Evolutionary conservation across 2,888 invertebrate species (phyloP).

Genomic region (Rhorus exstirpatorius): DNA sequence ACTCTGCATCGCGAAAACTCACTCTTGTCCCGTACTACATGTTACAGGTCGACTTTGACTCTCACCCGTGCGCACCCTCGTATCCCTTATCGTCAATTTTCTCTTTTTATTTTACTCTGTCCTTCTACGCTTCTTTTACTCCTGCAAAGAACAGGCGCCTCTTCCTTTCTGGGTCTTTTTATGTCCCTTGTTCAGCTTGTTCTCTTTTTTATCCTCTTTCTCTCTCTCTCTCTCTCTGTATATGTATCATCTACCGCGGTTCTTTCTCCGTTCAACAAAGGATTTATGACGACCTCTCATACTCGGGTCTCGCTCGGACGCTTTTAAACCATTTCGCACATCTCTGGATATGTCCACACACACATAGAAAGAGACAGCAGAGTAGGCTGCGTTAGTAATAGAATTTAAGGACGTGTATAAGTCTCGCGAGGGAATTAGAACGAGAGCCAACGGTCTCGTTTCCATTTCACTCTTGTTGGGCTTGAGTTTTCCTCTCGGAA

Average conservation of each 20-base stretch:
- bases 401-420: slow-evolving; percentile 26
- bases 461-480: neutral
- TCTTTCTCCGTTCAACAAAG: slow-evolving; percentile 36
- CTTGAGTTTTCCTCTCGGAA: neutral
- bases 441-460: neutral
- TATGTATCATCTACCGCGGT: neutral
- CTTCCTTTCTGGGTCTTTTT: slow-evolving; percentile 34
- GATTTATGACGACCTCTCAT: slow-evolving; percentile 65
- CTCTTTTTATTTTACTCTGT: slow-evolving; percentile 12
- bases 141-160: slow-evolving; percentile 14
- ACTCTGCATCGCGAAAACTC: slow-evolving; percentile 52
- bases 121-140: slow-evolving; percentile 15
- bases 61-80: slow-evolving; percentile 43
- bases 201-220: slow-evolving; percentile 32
- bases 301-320: slow-evolving; percentile 20
- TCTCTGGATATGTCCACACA: slow-evolving; percentile 14
- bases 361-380: neutral
- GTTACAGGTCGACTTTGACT: slow-evolving; percentile 51
- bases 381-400: slow-evolving; percentile 4
- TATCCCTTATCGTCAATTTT: slow-evolving; percentile 52
- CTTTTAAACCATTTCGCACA: slow-evolving; percentile 43
- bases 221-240: slow-evolving; percentile 35
- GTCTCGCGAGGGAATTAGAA: neutral
- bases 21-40: slow-evolving; percentile 51
- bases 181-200: slow-evolving; percentile 37